phyloP scores from a whole-genome alignment of 2,797 vertebrate genomes.

The Esox masquinongy region DNA sequence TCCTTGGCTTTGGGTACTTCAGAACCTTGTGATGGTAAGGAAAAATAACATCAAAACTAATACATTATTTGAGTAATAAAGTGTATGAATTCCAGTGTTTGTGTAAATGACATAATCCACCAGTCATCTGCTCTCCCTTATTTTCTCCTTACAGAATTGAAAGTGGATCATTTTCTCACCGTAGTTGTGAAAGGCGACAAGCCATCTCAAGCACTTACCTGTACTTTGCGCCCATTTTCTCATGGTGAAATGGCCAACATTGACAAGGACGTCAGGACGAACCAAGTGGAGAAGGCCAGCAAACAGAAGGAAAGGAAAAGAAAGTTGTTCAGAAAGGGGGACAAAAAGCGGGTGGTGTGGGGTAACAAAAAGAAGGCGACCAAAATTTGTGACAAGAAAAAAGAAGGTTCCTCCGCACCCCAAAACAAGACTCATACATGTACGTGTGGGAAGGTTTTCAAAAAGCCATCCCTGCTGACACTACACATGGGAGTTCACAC shows the following conservation, averaged over 20 bases:
- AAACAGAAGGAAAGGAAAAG: neutral
- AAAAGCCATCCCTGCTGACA: conserved; percentile 61
- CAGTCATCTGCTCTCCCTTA: neutral
- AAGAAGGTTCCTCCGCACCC: neutral
- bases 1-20: neutral
- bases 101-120: neutral
- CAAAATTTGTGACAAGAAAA: neutral
- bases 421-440: conserved; percentile 31
- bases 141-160: neutral
- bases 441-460: conserved; percentile 58
- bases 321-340: neutral
- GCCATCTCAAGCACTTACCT: neutral
- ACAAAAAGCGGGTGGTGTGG: neutral
- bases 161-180: neutral
- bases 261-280: neutral
- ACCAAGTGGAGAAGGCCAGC: neutral
- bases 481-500: conserved; percentile 59
- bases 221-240: neutral
- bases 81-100: neutral
- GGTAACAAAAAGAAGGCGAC: neutral
- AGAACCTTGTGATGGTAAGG: neutral
- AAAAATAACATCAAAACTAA: neutral
- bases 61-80: neutral
- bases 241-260: neutral
- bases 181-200: neutral